These are phyloP conservation scores for Mesaphorura yosii DNA, from an alignment of 1,140 invertebrate genomes.

Conservation along the genomic window DNA sequence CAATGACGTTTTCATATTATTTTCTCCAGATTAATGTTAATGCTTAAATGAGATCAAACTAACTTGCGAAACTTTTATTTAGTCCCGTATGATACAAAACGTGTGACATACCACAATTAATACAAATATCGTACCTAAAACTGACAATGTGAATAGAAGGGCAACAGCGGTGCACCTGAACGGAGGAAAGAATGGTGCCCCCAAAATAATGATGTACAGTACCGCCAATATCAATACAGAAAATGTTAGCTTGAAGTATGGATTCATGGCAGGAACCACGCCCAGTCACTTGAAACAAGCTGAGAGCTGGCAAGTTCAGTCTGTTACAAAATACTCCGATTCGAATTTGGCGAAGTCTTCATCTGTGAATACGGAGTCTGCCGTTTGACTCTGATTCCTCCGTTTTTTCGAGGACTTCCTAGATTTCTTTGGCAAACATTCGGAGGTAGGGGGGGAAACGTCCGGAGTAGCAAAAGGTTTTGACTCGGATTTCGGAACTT, in stretches of 20 bases:
- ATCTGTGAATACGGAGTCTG: constrained; percentile 21
- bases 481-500: neutral
- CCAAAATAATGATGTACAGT: constrained; percentile 22
- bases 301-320: no score
- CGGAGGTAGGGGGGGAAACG: neutral
- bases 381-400: neutral
- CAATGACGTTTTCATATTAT: no score
- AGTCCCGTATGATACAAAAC: no score
- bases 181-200: constrained; percentile 27
- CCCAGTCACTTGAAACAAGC: no score
- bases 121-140: constrained; percentile 26
- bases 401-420: constrained; percentile 4
- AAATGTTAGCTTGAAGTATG: constrained; percentile 12
- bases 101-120: constrained; percentile 6
- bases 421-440: no score
- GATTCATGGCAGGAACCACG: no score
- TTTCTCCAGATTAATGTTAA: no score
- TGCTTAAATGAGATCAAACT: no score
- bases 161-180: constrained; percentile 15
- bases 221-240: constrained; percentile 5
- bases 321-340: constrained; percentile 27
- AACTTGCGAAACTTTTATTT: no score
- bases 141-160: constrained; percentile 12
- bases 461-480: neutral
- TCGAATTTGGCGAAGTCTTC: constrained; percentile 29